Evolutionary conservation across 1,140 invertebrate genomes (phyloP).

Genomic region (Drosophila busckii): DNA sequence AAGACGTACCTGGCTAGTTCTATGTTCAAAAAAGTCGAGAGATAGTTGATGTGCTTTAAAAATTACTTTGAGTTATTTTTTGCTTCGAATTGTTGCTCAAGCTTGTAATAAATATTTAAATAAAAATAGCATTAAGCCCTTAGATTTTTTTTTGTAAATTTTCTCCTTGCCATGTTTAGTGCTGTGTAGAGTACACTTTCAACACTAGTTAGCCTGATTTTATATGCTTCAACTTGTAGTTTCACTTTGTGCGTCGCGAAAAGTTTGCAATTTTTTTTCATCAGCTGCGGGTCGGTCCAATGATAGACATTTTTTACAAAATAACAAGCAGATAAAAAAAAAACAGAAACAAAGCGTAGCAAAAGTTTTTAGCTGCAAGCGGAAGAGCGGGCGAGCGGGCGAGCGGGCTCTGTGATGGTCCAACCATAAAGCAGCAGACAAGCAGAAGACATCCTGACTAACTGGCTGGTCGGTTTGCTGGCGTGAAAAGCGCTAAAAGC

Average conservation of each 20-base stretch:
- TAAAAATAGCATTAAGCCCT: no score
- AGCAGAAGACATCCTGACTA: conserved; percentile 32
- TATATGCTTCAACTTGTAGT: conserved; percentile 18
- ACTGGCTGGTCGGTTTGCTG: conserved; percentile 23
- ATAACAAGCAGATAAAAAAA: conserved; percentile 5
- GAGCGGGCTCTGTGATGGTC: conserved; percentile 5
- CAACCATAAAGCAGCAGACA: conserved; percentile 38
- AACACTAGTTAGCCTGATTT: conserved; percentile 26
- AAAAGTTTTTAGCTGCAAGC: conserved; percentile 22
- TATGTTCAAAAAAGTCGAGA: not conserved
- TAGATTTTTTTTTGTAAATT: no score
- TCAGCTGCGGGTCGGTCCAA: conserved; percentile 11
- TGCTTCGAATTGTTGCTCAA: no score
- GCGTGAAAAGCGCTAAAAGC: conserved; percentile 68
- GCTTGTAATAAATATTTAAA: no score
- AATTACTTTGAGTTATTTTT: no score
- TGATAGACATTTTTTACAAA: conserved; percentile 34
- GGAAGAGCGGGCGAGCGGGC: not conserved
- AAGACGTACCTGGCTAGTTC: conserved; percentile 4
- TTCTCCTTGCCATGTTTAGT: not conserved
- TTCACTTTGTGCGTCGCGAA: conserved; percentile 27
- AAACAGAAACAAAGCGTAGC: conserved; percentile 5
- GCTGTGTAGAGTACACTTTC: conserved; percentile 2
- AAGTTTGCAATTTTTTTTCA: conserved; percentile 54
- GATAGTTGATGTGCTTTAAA: not conserved